Conservation (phyloP, 2,888 invertebrate species). For the Rhaphigaster nebulosa region DNA sequence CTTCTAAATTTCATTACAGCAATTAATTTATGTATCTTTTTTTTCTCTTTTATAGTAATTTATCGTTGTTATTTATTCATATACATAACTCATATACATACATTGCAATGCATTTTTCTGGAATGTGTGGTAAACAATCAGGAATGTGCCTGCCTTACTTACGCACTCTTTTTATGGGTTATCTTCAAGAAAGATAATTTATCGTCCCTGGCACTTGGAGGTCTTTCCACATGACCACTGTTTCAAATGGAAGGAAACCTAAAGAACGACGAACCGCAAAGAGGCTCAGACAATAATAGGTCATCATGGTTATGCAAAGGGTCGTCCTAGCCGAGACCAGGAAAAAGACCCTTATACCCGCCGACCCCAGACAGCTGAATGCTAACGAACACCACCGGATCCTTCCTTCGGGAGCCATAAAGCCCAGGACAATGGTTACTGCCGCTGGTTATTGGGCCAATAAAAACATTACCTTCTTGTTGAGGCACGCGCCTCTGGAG, state of each 20-base stretch:
- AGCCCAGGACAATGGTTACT: conserved; percentile 6
- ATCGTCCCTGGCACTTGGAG: not conserved
- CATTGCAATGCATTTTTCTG: too few species aligned
- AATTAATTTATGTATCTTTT: too few species aligned
- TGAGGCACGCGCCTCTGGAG: conserved; percentile 37
- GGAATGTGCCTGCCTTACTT: not conserved
- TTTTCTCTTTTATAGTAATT: too few species aligned
- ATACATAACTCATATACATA: too few species aligned
- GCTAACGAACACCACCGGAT: conserved; percentile 38
- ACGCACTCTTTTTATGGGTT: not conserved
- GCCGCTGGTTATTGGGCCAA: conserved; percentile 51
- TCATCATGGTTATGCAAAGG: not conserved
- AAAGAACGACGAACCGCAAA: not conserved
- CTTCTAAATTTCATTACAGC: too few species aligned
- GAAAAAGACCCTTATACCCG: not conserved
- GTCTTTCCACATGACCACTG: not conserved
- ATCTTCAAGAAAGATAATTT: not conserved
- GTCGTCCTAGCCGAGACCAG: not conserved
- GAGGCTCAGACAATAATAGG: not conserved
- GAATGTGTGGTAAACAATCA: not conserved
- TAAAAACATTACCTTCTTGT: conserved; percentile 56
- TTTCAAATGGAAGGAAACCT: not conserved
- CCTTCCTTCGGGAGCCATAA: conserved; percentile 19
- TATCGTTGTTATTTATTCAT: too few species aligned
- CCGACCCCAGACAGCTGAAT: conserved; percentile 20